Evolutionary conservation across 2,113 vertebrate genomes (phyloP).

Genomic region (Elgaria multicarinata): DNA sequence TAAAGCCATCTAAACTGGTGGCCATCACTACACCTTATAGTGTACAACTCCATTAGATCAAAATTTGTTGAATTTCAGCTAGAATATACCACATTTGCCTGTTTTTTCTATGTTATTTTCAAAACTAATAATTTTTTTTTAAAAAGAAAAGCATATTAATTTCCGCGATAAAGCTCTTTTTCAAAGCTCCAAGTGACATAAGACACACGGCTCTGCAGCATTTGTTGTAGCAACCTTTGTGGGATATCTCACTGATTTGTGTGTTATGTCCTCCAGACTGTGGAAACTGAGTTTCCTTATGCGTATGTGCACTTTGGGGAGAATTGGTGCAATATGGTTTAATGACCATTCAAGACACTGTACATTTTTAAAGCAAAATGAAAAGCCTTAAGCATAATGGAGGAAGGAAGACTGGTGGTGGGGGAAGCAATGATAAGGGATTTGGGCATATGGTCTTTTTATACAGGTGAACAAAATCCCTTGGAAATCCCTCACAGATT

Average conservation of each 20-base stretch:
- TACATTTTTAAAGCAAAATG: conserved; percentile 13
- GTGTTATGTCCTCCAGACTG: conserved; percentile 37
- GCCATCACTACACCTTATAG: no score
- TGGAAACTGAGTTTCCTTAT: conserved; percentile 35
- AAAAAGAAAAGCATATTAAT: conserved; percentile 24
- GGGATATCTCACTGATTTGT: conserved; percentile 44
- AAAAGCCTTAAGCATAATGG: conserved; percentile 38
- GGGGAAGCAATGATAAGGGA: conserved; percentile 41
- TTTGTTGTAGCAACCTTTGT: conserved; percentile 18
- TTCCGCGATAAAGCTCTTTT: conserved; percentile 28
- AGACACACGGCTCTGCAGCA: not conserved
- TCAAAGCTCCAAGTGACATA: not conserved
- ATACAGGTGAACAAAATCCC: conserved; percentile 61
- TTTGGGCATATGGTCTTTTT: conserved; percentile 54
- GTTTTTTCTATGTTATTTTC: not conserved
- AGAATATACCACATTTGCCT: not conserved
- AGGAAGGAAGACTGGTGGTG: not conserved
- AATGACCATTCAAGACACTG: conserved; percentile 40
- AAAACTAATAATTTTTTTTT: not conserved
- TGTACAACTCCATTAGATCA: not conserved
- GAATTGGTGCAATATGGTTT: conserved; percentile 29
- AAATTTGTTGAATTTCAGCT: conserved; percentile 3
- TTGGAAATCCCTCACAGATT: conserved; percentile 53
- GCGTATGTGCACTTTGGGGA: conserved; percentile 8
- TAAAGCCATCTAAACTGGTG: no score